phyloP scores from a whole-genome alignment of 1,140 invertebrate genomes.

The Brachionus angularis region DNA sequence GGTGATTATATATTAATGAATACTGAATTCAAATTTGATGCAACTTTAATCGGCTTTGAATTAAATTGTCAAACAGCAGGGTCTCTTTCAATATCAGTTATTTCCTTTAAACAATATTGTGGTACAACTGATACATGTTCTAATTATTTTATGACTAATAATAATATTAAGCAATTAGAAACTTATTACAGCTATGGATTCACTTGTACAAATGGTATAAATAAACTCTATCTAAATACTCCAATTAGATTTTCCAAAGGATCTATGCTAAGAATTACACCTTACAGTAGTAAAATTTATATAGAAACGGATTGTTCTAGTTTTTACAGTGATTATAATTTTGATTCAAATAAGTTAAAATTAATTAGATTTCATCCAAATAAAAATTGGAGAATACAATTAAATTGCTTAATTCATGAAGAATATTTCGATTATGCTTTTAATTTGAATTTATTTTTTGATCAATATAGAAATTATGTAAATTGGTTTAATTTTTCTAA shows the following conservation, averaged over 20 bases:
- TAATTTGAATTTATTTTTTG: background rate
- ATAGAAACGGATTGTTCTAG: background rate
- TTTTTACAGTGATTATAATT: slow-evolving; percentile 8
- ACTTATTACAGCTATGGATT: too few relatives aligned
- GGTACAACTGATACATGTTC: too few relatives aligned
- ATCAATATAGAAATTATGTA: background rate
- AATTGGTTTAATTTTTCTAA: background rate
- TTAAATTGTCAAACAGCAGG: too few relatives aligned
- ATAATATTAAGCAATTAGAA: too few relatives aligned
- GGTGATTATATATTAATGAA: too few relatives aligned
- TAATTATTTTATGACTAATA: background rate
- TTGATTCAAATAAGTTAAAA: background rate
- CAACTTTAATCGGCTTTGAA: too few relatives aligned
- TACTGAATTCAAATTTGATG: too few relatives aligned
- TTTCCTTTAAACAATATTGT: too few relatives aligned
- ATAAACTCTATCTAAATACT: background rate
- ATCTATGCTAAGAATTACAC: background rate
- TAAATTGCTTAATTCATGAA: background rate
- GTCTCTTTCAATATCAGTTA: too few relatives aligned
- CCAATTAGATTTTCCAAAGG: background rate
- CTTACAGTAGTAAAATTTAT: background rate
- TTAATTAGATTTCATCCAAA: background rate
- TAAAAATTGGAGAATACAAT: slow-evolving; percentile 4
- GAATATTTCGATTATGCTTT: slow-evolving; percentile 15
- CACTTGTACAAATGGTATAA: background rate